Percentiles rank a stretch among this genome's conserved stretches.
Evolutionary conservation across 2,888 invertebrate genomes (phyloP).

Genomic region (Zelleria hepariella): DNA sequence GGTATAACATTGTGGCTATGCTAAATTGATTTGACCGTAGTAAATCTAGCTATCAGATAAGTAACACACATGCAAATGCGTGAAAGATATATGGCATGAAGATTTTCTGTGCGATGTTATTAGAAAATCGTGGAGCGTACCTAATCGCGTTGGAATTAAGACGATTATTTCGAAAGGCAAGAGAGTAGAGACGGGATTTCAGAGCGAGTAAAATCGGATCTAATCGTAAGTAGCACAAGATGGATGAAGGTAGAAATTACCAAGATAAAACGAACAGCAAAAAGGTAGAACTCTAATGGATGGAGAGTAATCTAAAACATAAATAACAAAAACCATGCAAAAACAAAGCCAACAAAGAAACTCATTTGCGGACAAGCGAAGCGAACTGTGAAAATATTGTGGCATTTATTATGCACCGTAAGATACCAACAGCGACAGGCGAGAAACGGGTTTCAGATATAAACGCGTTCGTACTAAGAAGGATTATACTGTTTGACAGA

Average conservation of each 20-base stretch:
- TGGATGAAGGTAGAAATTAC: not conserved
- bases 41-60: not conserved
- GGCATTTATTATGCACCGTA: constrained; percentile 29
- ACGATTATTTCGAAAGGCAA: not conserved
- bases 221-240: not conserved
- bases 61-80: not conserved
- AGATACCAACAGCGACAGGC: constrained; percentile 5
- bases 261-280: not conserved
- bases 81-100: not conserved
- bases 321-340: constrained; percentile 6
- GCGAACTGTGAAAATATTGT: constrained; percentile 43
- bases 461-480: not conserved
- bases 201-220: not conserved
- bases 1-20: not conserved
- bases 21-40: constrained; percentile 1
- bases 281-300: not conserved
- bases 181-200: not conserved
- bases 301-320: not conserved
- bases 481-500: not conserved
- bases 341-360: constrained; percentile 11
- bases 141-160: not conserved
- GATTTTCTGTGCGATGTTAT: not conserved
- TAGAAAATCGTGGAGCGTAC: not conserved
- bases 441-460: constrained; percentile 1
- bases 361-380: constrained; percentile 20